phyloP scores from a whole-genome alignment of 2,113 vertebrate species.

The Notothenia coriiceps region DNA sequence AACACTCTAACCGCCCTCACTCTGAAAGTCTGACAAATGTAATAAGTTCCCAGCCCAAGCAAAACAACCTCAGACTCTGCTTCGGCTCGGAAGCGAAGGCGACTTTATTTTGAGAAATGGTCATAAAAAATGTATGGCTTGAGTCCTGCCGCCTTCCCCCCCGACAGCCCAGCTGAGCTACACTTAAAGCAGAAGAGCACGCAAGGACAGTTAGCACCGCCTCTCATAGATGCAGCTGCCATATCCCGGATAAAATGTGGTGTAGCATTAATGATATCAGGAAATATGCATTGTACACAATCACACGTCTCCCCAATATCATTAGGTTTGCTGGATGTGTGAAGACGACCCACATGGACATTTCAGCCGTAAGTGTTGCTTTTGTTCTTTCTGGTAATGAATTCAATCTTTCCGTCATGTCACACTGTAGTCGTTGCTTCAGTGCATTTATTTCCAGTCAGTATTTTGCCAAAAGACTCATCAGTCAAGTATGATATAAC shows the following conservation, averaged over 20 bases:
- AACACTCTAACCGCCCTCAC: background rate
- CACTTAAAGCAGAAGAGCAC: conserved; percentile 61
- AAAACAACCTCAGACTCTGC: conserved; percentile 42
- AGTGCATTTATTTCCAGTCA: conserved; percentile 46
- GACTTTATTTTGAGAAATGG: conserved; percentile 71
- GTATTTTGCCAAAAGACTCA: conserved; percentile 50
- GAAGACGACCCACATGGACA: conserved; percentile 30
- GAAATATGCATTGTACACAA: conserved; percentile 23
- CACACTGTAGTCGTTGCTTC: conserved; percentile 46
- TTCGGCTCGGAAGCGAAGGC: conserved; percentile 15
- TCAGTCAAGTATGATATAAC: conserved; percentile 44
- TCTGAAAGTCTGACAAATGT: conserved; percentile 22
- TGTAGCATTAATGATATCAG: conserved; percentile 43
- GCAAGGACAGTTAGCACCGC: conserved; percentile 53
- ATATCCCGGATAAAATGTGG: conserved; percentile 37
- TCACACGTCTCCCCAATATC: background rate
- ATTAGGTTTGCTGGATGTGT: background rate
- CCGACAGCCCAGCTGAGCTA: conserved; percentile 31
- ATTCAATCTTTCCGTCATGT: conserved; percentile 49
- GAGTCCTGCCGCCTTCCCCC: conserved; percentile 47
- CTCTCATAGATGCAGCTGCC: conserved; percentile 54
- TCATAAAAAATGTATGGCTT: conserved; percentile 77
- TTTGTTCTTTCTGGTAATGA: conserved; percentile 55
- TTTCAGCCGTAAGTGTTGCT: conserved; percentile 46
- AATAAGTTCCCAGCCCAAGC: conserved; percentile 26